Percentiles rank a stretch among this genome's conserved stretches.
Evolutionary conservation across 2,797 vertebrate species (phyloP).

Genomic region (Hydrophis major): DNA sequence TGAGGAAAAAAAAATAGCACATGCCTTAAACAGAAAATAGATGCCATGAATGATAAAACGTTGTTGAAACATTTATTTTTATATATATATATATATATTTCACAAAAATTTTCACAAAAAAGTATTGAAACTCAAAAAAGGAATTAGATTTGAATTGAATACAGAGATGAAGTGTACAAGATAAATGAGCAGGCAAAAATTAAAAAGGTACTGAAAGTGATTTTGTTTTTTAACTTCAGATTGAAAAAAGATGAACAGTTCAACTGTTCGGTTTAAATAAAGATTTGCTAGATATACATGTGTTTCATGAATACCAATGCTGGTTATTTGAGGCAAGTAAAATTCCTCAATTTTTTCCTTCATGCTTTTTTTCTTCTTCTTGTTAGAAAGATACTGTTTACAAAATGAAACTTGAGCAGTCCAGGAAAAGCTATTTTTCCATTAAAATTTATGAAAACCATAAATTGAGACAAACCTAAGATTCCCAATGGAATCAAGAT

Average conservation of each 20-base stretch:
- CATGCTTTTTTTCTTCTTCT: conserved; percentile 65
- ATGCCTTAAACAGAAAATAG: conserved; percentile 37
- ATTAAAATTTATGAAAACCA: conserved; percentile 81
- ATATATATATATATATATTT: conserved; percentile 23
- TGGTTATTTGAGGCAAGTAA: conserved; percentile 75
- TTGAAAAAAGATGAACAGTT: conserved; percentile 75
- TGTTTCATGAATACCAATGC: conserved; percentile 78
- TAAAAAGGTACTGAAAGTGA: conserved; percentile 74
- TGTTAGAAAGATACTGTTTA: conserved; percentile 80
- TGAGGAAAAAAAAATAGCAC: background rate
- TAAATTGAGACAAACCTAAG: conserved; percentile 78
- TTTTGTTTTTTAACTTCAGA: conserved; percentile 65
- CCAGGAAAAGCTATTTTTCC: conserved; percentile 80
- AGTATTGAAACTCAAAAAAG: conserved; percentile 69
- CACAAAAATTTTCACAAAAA: conserved; percentile 69
- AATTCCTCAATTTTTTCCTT: conserved; percentile 73
- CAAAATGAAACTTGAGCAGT: conserved; percentile 79
- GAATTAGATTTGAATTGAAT: conserved; percentile 70
- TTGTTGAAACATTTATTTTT: conserved; percentile 69
- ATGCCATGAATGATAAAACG: conserved; percentile 57
- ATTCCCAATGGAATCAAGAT: conserved; percentile 85
- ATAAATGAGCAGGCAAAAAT: conserved; percentile 76
- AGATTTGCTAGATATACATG: conserved; percentile 76
- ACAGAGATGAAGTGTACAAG: conserved; percentile 74
- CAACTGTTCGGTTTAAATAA: conserved; percentile 74